A percentile compares a stretch with the other conserved stretches of the same genome.
Evolutionary conservation across 2,888 invertebrate species (phyloP).

Genomic region (Clostera curtula): DNA sequence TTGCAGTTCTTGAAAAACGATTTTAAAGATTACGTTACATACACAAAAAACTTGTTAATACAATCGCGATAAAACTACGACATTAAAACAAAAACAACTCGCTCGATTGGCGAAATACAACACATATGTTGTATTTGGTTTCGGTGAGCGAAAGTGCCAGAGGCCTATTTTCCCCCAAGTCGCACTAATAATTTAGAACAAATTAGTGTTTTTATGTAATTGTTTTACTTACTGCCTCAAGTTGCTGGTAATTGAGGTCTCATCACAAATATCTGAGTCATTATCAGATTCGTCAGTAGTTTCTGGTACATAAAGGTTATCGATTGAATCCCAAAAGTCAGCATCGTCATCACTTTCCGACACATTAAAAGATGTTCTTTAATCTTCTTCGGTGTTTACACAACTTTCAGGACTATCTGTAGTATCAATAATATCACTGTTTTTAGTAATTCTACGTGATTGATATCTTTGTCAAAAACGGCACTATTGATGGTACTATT

Average conservation of each 20-base stretch:
- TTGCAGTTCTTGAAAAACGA: too few species aligned
- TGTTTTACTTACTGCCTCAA: background rate
- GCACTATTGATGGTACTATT: constrained; percentile 3
- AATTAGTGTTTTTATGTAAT: constrained; percentile 1
- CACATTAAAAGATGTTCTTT: constrained; percentile 4
- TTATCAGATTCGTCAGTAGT: constrained; percentile 3
- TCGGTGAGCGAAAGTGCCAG: too few species aligned
- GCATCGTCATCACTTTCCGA: constrained; percentile 3
- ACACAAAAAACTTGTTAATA: too few species aligned
- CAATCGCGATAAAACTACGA: too few species aligned
- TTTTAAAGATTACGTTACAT: too few species aligned
- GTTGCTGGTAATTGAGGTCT: constrained; percentile 2
- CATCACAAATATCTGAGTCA: constrained; percentile 3
- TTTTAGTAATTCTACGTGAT: constrained; percentile 3
- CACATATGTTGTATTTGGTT: too few species aligned
- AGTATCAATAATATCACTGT: constrained; percentile 2
- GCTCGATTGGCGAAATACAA: too few species aligned
- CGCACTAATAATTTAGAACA: constrained; percentile 1
- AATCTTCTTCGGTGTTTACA: constrained; percentile 5
- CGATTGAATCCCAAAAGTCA: constrained; percentile 4
- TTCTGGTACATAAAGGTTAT: too few species aligned
- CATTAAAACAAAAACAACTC: too few species aligned
- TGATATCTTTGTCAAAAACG: constrained; percentile 5
- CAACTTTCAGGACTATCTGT: constrained; percentile 5
- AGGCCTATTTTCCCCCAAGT: too few species aligned